Evolutionary conservation across 2,113 vertebrate genomes (phyloP), one percentile per base, ranked within the genome.

Genomic region (Phylloscopus trochiloides): DNA sequence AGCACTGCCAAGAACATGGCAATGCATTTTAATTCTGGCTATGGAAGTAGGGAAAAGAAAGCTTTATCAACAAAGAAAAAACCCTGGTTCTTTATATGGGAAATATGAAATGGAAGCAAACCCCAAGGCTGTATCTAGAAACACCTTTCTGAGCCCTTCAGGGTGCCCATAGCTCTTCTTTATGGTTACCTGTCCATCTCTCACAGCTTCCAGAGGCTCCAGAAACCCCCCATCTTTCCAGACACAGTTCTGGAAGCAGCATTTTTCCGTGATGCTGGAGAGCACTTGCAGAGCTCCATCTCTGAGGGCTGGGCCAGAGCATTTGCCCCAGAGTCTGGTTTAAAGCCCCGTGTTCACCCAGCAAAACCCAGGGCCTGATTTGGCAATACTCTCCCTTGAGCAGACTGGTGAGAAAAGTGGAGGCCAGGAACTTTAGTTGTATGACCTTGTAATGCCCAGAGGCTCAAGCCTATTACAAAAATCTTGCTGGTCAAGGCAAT

Each of bases 221-320:
- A 55, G 72, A 55, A 90, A 25, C 4, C 4, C 36, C 29, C 4
- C 10, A 38, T 50, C 24, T 65, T 25, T 17, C 42, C 66, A 73
- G 38, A 52, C 63, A 34, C 5, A 0, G 31, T 52, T 72, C 40
- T 59, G 26, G 58, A 73, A 95, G 40, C 38, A 48, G 68, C 22
- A 17, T 43, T 86, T 72, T 24, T 6, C 6, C 66, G 2, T 5
- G 32, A 3, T 2, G 7, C 77, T 81, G 9, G 8, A 76, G 45
- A 63, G 19, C 5, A 34, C 43, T 51, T 66, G 29, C 76, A 77
- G 83, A 76, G 45, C 2, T 31, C 54, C 12, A 4, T 21, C 50
- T 13, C 36, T 6, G 21, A 34, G 11, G 22, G 24, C 2, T 2
- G 0, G 24, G 29, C 2, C 0, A 1, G 12, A 73, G 36, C 24